These are phyloP conservation scores for Morone chrysops DNA, from an alignment of 2,113 vertebrate species.

Conservation along the genomic window DNA sequence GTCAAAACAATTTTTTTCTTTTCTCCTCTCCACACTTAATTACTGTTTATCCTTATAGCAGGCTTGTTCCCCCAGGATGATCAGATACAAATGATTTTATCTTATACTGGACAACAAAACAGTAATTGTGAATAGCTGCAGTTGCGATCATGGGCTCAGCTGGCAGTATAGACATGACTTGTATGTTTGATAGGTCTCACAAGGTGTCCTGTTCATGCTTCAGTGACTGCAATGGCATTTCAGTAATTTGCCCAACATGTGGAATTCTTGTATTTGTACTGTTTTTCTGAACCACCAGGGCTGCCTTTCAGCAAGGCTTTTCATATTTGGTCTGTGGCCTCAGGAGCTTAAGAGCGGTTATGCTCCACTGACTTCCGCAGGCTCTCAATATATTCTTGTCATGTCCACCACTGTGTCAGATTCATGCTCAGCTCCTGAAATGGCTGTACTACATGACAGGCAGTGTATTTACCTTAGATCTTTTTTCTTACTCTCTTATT, in stretches of 20 bases:
- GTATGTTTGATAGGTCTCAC: not conserved
- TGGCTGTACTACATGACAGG: not conserved
- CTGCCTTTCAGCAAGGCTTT: not conserved
- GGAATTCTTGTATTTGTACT: not conserved
- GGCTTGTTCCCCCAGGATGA: not conserved
- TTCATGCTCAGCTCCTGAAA: not conserved
- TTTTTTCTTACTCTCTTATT: not conserved
- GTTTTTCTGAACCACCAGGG: not conserved
- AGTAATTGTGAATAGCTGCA: not conserved
- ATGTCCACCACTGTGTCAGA: not conserved
- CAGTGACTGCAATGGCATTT: not conserved
- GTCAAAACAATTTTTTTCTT: not conserved
- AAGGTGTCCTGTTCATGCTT: not conserved
- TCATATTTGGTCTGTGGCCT: not conserved
- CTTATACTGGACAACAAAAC: not conserved
- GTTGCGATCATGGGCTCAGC: too few species aligned
- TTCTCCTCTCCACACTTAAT: constrained; percentile 3
- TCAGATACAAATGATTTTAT: not conserved
- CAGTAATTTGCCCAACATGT: not conserved
- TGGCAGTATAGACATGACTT: not conserved
- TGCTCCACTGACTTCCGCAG: not conserved
- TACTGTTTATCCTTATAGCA: constrained; percentile 8
- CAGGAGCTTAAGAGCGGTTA: constrained; percentile 5
- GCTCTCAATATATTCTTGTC: not conserved
- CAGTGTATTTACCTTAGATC: not conserved